Evolutionary conservation across 2,888 invertebrate species (phyloP).

Genomic region (Caenorhabditis sp.): DNA sequence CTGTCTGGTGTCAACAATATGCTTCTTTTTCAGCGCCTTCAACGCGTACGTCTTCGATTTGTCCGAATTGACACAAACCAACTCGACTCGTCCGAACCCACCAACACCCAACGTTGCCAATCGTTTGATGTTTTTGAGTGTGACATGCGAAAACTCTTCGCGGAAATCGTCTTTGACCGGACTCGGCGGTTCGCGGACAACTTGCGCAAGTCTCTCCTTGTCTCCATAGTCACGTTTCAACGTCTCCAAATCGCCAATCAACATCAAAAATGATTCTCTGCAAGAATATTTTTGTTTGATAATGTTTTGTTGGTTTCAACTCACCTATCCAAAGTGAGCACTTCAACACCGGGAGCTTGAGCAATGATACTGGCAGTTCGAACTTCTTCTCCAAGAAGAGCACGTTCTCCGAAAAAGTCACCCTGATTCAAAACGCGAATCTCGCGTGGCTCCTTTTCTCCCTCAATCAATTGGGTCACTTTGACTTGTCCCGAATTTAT

Average conservation of each 20-base stretch:
- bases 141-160: constrained; percentile 77
- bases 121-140: constrained; percentile 82
- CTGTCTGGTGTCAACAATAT: constrained; percentile 86
- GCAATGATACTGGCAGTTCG: constrained; percentile 90
- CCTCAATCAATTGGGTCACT: constrained; percentile 72
- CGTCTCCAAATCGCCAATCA: constrained; percentile 83
- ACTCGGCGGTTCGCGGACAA: constrained; percentile 54
- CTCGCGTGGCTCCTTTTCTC: constrained; percentile 76
- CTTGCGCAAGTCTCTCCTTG: constrained; percentile 62
- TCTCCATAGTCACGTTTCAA: constrained; percentile 81
- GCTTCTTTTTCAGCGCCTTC: constrained; percentile 87
- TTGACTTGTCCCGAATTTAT: constrained; percentile 78
- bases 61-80: constrained; percentile 72
- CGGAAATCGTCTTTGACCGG: constrained; percentile 64
- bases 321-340: constrained; percentile 81
- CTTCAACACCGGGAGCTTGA: constrained; percentile 82
- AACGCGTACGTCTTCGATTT: constrained; percentile 79
- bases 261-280: constrained; percentile 79
- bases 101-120: constrained; percentile 89
- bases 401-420: constrained; percentile 88
- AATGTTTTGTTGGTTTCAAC: not conserved
- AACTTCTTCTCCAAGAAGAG: constrained; percentile 82
- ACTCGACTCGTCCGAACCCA: constrained; percentile 85
- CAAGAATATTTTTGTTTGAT: constrained; percentile 2
- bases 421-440: constrained; percentile 79